Base-by-base conservation (phyloP, 2,797 vertebrate genomes). In the Selene dorsalis region DNA sequence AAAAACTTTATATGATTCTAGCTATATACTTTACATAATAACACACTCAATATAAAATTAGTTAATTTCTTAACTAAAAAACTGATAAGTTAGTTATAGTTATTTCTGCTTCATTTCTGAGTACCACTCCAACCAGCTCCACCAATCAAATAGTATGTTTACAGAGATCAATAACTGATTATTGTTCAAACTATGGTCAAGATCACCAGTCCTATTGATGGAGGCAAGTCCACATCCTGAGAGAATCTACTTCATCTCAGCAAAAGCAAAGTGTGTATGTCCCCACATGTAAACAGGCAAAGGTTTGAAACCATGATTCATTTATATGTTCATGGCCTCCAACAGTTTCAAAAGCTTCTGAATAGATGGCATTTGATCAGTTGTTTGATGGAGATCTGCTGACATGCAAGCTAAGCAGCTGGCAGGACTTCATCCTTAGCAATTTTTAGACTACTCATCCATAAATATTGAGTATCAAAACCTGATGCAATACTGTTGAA, bases 351-450 rank as follows among this genome's bases (percentile, higher is more conserved):
- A 28, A 64, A 18, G 30, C 6, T 14, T 2, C 11, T 48, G n/a
- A 73, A 47, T 14, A 30, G 57, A 72, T 41, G 47, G 17, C 16
- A 32, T 0, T 59, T 24, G 30, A 30, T 43, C 14, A 14, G 41
- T 48, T 48, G 47, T 48, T 8, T n/a, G n/a, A 9, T 20, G 18
- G 18, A 52, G 50, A 47, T 50, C 10, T 52, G 50, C 13, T 26
- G 52, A 55, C 13, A 55, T 28, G 52, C 5, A 55, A 58, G 30
- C n/a, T 39, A 20, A 52, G 63, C 4, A 14, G 56, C 38, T 28
- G 41, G 20, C 32, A 12, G 53, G 48, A 61, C 53, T 53, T 76
- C 38, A 76, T 55, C 28, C 20, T 18, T 50, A 59, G 6, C 24
- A 58, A 12, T 65, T 62, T 2, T 22, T 62, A 24, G 26, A 55